Conservation (phyloP, 2,797 vertebrate genomes). For the Gymnothorax reevesii region DNA sequence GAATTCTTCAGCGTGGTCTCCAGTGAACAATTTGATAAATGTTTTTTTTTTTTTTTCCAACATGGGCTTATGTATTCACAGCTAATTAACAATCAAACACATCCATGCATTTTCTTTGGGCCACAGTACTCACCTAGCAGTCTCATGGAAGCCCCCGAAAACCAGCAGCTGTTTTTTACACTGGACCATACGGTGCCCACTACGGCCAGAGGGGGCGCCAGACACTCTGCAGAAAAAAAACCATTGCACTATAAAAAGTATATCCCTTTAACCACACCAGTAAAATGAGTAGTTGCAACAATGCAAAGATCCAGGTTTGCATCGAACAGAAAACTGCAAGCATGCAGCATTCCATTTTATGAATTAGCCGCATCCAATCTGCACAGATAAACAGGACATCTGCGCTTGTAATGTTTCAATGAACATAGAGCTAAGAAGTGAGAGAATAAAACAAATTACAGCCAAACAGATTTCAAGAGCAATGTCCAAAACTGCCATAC, state of each 20-base stretch:
- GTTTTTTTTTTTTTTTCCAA: too few relatives aligned
- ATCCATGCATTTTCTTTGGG: background rate
- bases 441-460: too few relatives aligned
- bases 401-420: too few relatives aligned
- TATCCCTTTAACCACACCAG: background rate
- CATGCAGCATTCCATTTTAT: too few relatives aligned
- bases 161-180: constrained; percentile 87
- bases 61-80: background rate
- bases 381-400: too few relatives aligned
- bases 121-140: constrained; percentile 71
- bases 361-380: too few relatives aligned
- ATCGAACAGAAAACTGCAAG: too few relatives aligned
- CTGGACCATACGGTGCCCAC: constrained; percentile 90
- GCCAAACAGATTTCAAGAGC: too few relatives aligned
- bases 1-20: background rate
- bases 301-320: too few relatives aligned
- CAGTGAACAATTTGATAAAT: background rate
- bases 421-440: too few relatives aligned
- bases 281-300: too few relatives aligned
- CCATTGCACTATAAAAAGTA: constrained; percentile 17
- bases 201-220: constrained; percentile 88
- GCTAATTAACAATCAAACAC: background rate
- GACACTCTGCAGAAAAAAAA: constrained; percentile 68
- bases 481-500: too few relatives aligned
- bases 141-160: constrained; percentile 97